phyloP scores from a whole-genome alignment of 2,888 invertebrate species.

The Griposia aprilina region DNA sequence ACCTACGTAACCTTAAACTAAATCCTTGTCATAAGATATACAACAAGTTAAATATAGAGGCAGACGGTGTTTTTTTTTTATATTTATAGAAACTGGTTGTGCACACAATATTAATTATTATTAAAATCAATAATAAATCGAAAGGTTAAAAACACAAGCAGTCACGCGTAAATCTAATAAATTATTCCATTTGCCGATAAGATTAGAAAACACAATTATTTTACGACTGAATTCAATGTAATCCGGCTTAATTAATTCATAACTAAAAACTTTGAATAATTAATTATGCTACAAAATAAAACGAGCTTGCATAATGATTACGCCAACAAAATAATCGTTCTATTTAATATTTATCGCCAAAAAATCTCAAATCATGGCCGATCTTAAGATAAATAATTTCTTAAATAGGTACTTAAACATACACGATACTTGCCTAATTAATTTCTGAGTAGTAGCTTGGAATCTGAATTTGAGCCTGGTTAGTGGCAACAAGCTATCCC shows the following conservation, averaged over 20 bases:
- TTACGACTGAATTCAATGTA: conserved; percentile 1
- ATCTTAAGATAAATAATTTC: background rate
- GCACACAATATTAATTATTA: background rate
- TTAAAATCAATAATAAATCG: background rate
- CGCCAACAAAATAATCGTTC: background rate
- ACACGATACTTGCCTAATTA: background rate
- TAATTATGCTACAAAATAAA: background rate
- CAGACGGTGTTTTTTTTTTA: background rate
- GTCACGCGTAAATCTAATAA: conserved; percentile 23
- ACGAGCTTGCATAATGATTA: background rate
- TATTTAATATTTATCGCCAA: background rate
- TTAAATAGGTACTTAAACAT: background rate
- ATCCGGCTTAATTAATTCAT: conserved; percentile 6
- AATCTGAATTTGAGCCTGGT: background rate
- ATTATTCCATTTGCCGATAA: conserved; percentile 40
- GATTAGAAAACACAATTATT: conserved; percentile 23
- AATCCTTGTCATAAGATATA: conserved; percentile 6
- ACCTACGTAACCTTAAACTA: background rate
- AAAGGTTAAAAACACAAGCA: conserved; percentile 48
- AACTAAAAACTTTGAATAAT: conserved; percentile 20
- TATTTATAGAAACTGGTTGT: background rate
- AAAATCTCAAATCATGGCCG: background rate
- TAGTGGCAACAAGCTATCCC: background rate
- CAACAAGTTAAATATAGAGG: background rate
- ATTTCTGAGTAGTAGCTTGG: background rate